phyloP scores from a whole-genome alignment of 2,113 vertebrate species.

The Brachypodius melanocephalos region DNA sequence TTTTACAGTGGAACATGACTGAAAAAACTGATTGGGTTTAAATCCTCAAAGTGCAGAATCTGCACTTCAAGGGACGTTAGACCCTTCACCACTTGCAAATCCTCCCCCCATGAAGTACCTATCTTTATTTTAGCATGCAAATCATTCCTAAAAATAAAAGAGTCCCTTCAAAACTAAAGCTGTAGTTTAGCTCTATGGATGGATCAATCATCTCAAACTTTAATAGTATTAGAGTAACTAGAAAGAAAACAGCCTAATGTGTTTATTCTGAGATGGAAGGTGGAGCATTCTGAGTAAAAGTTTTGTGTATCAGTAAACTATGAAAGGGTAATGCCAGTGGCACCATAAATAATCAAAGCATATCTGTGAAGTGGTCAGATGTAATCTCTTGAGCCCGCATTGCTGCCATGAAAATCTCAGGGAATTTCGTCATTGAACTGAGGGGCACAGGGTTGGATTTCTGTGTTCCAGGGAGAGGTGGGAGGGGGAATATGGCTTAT shows the following conservation, averaged over 20 bases:
- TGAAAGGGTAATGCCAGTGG: not conserved
- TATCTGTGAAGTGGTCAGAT: not conserved
- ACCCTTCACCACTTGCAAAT: not conserved
- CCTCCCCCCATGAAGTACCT: not conserved
- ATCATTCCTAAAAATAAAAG: not conserved
- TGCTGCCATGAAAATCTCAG: not conserved
- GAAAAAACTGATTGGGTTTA: not conserved
- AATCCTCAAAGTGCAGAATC: not conserved
- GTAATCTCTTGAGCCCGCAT: not conserved
- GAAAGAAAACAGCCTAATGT: not conserved
- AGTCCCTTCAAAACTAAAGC: not conserved
- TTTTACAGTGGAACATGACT: not conserved
- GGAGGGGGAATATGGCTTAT: accelerated
- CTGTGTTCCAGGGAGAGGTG: accelerated
- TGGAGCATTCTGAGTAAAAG: not conserved
- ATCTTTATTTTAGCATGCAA: accelerated
- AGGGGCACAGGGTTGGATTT: not conserved
- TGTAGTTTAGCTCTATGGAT: not conserved
- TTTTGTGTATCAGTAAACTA: not conserved
- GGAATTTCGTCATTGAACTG: not conserved
- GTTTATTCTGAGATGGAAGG: not conserved
- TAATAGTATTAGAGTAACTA: not conserved
- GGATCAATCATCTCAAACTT: not conserved
- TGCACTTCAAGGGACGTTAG: not conserved
- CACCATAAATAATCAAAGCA: not conserved